Percentiles rank a stretch among this genome's conserved stretches.
phyloP scores from a whole-genome alignment of 2,888 invertebrate species.

The Phaedon cochleariae region DNA sequence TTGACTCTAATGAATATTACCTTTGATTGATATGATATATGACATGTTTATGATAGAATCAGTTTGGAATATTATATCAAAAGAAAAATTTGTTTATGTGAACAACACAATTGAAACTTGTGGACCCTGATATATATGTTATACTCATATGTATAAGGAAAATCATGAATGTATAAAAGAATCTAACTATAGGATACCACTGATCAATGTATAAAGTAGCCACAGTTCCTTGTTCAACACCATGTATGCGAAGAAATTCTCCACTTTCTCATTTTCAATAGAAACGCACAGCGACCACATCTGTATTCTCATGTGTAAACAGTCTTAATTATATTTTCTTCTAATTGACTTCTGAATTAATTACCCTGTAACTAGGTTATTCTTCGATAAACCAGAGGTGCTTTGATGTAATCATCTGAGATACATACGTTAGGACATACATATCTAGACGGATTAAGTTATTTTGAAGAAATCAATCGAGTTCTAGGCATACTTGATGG shows the following conservation, averaged over 20 bases:
- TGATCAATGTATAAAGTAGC: too few species aligned
- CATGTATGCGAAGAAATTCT: not conserved
- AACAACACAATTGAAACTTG: too few species aligned
- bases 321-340: conserved; percentile 8
- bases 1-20: too few species aligned
- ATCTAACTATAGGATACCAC: too few species aligned
- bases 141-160: too few species aligned
- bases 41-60: too few species aligned
- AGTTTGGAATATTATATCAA: too few species aligned
- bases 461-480: conserved; percentile 12
- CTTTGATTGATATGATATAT: too few species aligned
- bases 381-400: not conserved
- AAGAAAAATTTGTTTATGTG: too few species aligned
- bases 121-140: too few species aligned
- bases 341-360: conserved; percentile 10
- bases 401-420: conserved; percentile 6
- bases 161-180: too few species aligned
- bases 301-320: conserved; percentile 10
- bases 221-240: not conserved
- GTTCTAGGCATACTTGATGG: not conserved
- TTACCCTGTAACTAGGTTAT: conserved; percentile 11
- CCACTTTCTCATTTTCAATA: conserved; percentile 16
- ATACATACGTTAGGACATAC: not conserved
- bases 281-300: not conserved
- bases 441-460: conserved; percentile 7